A percentile compares a stretch with the other conserved stretches of the same genome.
These are phyloP conservation scores for Ooceraea biroi DNA, from an alignment of 1,140 invertebrate genomes.

Conservation along the genomic window DNA sequence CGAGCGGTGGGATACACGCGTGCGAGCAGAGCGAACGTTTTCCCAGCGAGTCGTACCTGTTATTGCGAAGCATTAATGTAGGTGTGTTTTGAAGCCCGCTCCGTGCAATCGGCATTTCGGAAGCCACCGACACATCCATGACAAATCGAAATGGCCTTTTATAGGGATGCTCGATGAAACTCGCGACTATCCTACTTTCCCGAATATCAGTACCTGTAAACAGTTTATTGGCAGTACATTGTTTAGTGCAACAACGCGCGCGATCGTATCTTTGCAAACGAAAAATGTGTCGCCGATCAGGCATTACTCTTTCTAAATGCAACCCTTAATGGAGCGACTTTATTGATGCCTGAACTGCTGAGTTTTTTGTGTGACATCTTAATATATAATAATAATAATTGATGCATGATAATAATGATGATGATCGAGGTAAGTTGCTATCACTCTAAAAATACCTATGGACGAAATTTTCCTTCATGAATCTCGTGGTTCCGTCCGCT, in stretches of 20 bases:
- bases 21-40: constrained; percentile 27
- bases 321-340: no score
- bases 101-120: constrained; percentile 8
- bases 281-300: no score
- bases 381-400: no score
- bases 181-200: background rate
- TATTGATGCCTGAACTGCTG: no score
- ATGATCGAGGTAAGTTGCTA: no score
- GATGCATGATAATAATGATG: no score
- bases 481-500: no score
- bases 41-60: constrained; percentile 19
- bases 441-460: no score
- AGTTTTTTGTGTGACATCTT: no score
- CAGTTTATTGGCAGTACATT: background rate
- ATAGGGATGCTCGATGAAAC: constrained; percentile 1
- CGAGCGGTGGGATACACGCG: background rate
- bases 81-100: constrained; percentile 44
- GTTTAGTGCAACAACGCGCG: constrained; percentile 4
- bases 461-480: no score
- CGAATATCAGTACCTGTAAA: background rate
- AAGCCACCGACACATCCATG: background rate
- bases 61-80: constrained; percentile 34
- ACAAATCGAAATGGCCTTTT: constrained; percentile 27
- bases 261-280: background rate
- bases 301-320: no score